phyloP scores from a whole-genome alignment of 1,140 invertebrate genomes.

The Papilio glaucus region DNA sequence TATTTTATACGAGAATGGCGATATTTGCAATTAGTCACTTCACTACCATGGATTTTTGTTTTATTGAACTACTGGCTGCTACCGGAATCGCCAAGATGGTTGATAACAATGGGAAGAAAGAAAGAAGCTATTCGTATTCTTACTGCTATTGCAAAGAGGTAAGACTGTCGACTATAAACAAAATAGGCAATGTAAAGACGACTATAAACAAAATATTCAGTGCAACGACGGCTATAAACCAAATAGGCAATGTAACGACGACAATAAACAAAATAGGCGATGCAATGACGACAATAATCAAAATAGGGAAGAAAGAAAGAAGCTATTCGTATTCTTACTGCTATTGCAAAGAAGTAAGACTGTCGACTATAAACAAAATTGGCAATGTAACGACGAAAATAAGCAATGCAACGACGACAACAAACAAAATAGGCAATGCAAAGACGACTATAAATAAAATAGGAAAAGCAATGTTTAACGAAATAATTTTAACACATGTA shows the following conservation, averaged over 20 bases:
- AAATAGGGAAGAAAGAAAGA: slow-evolving; percentile 65
- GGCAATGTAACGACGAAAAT: too few species aligned
- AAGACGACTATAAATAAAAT: too few species aligned
- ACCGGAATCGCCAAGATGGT: slow-evolving; percentile 76
- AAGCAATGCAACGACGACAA: not conserved
- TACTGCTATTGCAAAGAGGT: slow-evolving; percentile 68
- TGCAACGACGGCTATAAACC: not conserved
- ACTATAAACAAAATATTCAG: too few species aligned
- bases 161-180: slow-evolving; percentile 37
- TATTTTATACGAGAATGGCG: slow-evolving; percentile 87
- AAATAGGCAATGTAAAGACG: too few species aligned
- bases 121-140: slow-evolving; percentile 65
- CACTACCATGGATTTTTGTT: slow-evolving; percentile 80
- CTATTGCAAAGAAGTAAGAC: slow-evolving; percentile 70
- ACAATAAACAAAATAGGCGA: too few species aligned
- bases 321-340: slow-evolving; percentile 59
- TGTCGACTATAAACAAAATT: not conserved
- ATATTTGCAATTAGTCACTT: slow-evolving; percentile 85
- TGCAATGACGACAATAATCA: too few species aligned
- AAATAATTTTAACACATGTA: not conserved
- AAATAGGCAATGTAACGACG: too few species aligned
- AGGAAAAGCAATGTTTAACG: too few species aligned
- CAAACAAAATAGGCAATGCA: not conserved
- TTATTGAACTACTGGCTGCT: slow-evolving; percentile 63
- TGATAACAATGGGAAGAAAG: slow-evolving; percentile 68